Conservation (phyloP, 2,797 vertebrate genomes). For the Siniperca obscura region DNA sequence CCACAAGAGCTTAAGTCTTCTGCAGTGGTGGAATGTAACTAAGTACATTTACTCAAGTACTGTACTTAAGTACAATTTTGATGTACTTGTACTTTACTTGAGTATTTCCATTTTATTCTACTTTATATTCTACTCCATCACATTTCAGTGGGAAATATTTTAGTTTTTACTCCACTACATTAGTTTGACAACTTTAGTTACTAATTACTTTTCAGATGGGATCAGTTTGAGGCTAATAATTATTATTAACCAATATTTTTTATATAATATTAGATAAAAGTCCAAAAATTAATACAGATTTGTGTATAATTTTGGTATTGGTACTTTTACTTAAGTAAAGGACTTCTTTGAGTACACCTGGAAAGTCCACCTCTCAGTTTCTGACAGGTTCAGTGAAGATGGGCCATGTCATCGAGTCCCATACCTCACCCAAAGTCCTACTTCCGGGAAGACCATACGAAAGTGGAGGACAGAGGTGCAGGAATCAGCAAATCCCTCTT, state of each 20-base stretch:
- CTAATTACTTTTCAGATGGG: background rate
- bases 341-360: conserved; percentile 18
- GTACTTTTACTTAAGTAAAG: background rate
- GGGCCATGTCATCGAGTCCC: conserved; percentile 34
- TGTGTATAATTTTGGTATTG: background rate
- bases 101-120: background rate
- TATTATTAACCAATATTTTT: too few relatives aligned
- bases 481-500: conserved; percentile 80
- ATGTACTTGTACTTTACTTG: background rate
- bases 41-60: conserved; percentile 3
- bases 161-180: background rate
- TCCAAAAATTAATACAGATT: background rate
- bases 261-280: too few relatives aligned
- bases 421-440: conserved; percentile 53
- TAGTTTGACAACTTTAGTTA: background rate
- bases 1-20: conserved; percentile 27
- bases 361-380: conserved; percentile 28
- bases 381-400: conserved; percentile 39
- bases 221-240: too few relatives aligned
- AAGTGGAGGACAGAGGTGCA: conserved; percentile 64
- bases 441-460: conserved; percentile 41
- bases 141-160: background rate
- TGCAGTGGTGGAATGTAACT: background rate
- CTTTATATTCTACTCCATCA: background rate
- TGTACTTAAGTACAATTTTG: background rate